Percentiles rank a stretch among this genome's conserved stretches.
Evolutionary conservation across 2,113 vertebrate genomes (phyloP).

Genomic region (Ceyx melanurus): DNA sequence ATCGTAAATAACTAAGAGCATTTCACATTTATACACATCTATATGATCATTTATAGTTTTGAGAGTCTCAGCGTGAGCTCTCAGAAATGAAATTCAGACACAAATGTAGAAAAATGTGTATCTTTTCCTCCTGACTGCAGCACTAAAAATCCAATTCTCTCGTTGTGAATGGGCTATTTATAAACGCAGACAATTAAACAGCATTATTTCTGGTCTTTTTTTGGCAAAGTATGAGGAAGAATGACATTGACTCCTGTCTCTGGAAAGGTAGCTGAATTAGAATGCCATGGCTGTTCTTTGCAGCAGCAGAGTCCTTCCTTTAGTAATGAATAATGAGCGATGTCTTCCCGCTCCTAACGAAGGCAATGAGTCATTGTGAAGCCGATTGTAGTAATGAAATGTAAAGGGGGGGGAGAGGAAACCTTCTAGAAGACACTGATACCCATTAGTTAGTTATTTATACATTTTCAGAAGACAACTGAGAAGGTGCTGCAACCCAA

Average conservation of each 20-base stretch:
- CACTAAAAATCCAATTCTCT: not conserved
- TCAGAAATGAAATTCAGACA: not conserved
- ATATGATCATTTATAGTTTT: not conserved
- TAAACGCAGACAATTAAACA: conserved; percentile 34
- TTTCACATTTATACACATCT: not conserved
- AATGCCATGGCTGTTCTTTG: conserved; percentile 24
- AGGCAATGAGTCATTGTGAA: conserved; percentile 60
- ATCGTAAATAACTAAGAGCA: not conserved
- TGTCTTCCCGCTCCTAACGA: conserved; percentile 48
- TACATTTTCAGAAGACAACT: not conserved
- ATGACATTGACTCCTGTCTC: not conserved
- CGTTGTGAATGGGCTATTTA: conserved; percentile 23
- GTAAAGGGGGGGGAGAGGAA: not conserved
- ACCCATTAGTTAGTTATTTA: not conserved
- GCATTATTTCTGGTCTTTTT: conserved; percentile 39
- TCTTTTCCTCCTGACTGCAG: not conserved
- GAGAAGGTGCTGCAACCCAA: not conserved
- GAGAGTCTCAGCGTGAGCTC: not conserved
- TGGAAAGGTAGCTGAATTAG: conserved; percentile 32
- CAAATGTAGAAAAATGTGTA: not conserved
- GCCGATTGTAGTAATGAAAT: not conserved
- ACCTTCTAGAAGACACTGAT: conserved; percentile 11
- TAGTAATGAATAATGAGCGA: conserved; percentile 62
- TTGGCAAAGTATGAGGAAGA: conserved; percentile 31
- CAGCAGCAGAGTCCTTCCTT: conserved; percentile 38